A percentile compares a stretch with the other conserved stretches of the same genome.
phyloP scores from a whole-genome alignment of 1,140 invertebrate genomes.

The Adoxophyes honmai region DNA sequence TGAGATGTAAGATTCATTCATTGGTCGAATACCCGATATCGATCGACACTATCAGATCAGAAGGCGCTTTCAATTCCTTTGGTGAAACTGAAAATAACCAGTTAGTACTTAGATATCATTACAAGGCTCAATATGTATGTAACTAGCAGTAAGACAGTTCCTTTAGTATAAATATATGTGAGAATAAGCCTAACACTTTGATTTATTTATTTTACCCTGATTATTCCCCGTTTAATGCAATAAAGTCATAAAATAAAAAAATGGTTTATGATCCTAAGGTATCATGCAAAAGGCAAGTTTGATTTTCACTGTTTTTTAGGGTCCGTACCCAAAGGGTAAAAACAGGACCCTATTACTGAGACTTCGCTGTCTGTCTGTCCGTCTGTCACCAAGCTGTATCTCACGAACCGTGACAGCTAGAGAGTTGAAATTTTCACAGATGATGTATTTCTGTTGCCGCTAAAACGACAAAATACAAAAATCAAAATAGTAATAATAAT shows the following conservation, averaged over 20 bases:
- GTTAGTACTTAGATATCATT: conserved; percentile 12
- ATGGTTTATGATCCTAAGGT: no score
- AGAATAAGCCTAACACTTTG: background rate
- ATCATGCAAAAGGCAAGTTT: background rate
- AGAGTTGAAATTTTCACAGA: no score
- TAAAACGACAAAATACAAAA: no score
- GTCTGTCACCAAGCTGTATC: no score
- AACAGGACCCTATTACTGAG: no score
- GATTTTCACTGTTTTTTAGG: no score
- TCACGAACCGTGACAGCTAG: no score
- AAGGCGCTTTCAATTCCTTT: background rate
- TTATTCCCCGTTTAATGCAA: background rate
- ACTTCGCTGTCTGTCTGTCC: no score
- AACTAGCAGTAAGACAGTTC: conserved; percentile 43
- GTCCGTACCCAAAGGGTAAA: no score
- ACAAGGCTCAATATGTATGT: conserved; percentile 6
- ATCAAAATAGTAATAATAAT: no score
- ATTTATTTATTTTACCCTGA: background rate
- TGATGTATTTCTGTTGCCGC: no score
- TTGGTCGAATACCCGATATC: conserved; percentile 1
- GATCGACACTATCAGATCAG: conserved; percentile 10
- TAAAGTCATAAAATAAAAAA: background rate
- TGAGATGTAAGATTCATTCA: background rate
- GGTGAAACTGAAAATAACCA: background rate
- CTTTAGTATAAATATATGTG: conserved; percentile 36